Percentiles rank a stretch among this genome's conserved stretches.
These are phyloP conservation scores for Oreochromis spilurus DNA, from an alignment of 2,113 vertebrate genomes.

Conservation along the genomic window DNA sequence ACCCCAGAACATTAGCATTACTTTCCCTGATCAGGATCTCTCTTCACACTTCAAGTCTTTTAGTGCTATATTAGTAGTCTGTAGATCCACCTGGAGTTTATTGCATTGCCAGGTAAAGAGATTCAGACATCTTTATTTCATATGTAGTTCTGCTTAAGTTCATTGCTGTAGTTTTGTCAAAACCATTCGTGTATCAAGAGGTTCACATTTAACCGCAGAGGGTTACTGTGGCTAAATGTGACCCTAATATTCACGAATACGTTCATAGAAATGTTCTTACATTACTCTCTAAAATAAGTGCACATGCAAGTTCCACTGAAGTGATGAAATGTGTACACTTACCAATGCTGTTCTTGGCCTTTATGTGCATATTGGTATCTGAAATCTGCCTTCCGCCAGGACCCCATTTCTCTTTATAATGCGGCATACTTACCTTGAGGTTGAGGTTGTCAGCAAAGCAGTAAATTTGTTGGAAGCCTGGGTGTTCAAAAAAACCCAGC, in stretches of 20 bases:
- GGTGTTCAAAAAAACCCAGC: accelerated
- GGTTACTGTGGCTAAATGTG: background rate
- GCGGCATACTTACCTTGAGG: background rate
- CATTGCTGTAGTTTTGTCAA: background rate
- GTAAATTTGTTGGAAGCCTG: too few relatives aligned
- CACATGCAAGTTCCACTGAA: background rate
- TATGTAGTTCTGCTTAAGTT: background rate
- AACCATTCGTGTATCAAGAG: background rate
- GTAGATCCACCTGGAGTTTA: background rate
- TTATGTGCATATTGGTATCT: background rate
- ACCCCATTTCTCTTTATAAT: background rate
- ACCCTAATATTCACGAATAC: background rate
- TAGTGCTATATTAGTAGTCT: background rate
- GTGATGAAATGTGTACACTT: background rate
- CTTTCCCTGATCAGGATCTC: background rate
- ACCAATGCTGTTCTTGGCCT: background rate
- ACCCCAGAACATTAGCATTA: background rate
- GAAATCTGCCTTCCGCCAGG: background rate
- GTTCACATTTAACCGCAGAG: background rate
- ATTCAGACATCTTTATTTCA: background rate
- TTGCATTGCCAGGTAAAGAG: background rate
- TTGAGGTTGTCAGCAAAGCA: background rate
- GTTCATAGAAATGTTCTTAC: background rate
- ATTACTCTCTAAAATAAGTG: background rate
- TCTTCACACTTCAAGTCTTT: background rate